Evolutionary conservation across 2,797 vertebrate genomes (phyloP).

Genomic region (Pristis pectinata): DNA sequence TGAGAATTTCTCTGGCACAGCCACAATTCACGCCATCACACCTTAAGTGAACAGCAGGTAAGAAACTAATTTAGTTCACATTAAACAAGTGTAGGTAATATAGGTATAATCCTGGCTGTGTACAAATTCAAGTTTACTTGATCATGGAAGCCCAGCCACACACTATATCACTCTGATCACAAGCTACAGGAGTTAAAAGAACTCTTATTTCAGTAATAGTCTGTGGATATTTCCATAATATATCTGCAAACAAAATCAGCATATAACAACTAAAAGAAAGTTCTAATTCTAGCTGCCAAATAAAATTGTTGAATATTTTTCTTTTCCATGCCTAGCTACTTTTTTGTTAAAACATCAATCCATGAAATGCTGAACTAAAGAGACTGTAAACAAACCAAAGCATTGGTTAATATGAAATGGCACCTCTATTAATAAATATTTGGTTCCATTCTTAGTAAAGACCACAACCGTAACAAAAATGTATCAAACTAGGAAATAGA

Average conservation of each 20-base stretch:
- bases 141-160: neutral
- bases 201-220: neutral
- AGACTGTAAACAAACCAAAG: neutral
- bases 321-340: neutral
- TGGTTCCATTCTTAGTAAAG: slow-evolving; percentile 17
- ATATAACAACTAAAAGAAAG: neutral
- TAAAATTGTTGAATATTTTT: neutral
- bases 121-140: neutral
- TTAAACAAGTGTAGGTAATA: slow-evolving; percentile 23
- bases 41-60: slow-evolving; percentile 25
- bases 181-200: neutral
- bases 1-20: slow-evolving; percentile 50
- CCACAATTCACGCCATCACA: neutral
- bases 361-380: neutral
- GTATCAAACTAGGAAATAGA: neutral
- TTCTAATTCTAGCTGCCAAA: slow-evolving; percentile 5
- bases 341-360: slow-evolving; percentile 4
- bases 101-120: slow-evolving; percentile 14
- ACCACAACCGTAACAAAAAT: neutral
- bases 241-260: slow-evolving; percentile 13
- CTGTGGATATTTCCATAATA: neutral
- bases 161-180: neutral
- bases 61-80: slow-evolving; percentile 6
- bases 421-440: neutral
- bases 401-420: neutral